Evolutionary conservation across 1,140 invertebrate species (phyloP).

Genomic region (Chironomus tepperi): DNA sequence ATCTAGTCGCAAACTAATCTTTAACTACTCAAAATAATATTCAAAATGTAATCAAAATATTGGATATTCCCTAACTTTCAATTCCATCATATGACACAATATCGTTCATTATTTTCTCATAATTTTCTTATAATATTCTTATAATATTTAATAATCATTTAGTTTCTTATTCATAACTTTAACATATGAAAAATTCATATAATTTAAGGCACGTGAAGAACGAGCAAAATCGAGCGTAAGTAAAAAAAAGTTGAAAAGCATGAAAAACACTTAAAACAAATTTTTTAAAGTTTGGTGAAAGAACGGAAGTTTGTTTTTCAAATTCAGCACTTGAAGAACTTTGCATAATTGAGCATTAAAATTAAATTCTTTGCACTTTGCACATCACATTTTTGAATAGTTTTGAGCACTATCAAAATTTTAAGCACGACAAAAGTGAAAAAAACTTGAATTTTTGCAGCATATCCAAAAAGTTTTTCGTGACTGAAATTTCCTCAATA

Average conservation of each 20-base stretch:
- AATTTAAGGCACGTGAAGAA: slow-evolving; percentile 22
- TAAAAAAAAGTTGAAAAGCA: not conserved
- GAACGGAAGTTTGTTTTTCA: not conserved
- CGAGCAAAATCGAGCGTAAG: slow-evolving; percentile 1
- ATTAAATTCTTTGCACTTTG: no score
- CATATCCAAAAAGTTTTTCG: no score
- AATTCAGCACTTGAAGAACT: no score
- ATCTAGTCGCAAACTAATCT: no score
- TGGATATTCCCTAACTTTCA: not conserved
- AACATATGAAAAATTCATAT: not conserved
- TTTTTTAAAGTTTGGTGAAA: not conserved
- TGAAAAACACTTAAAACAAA: not conserved
- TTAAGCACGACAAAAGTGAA: no score
- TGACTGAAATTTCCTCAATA: not conserved
- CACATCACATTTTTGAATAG: no score
- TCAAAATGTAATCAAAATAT: not conserved
- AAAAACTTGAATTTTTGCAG: no score
- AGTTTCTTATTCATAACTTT: not conserved
- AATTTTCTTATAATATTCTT: not conserved
- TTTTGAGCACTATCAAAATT: no score
- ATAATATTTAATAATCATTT: not conserved
- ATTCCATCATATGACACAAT: not conserved
- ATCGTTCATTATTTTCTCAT: not conserved
- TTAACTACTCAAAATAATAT: not conserved
- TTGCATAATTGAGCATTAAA: no score